A percentile compares a stretch with the other conserved stretches of the same genome.
These are phyloP conservation scores for Drosophila orena DNA, from an alignment of 1,140 invertebrate genomes.

Conservation along the genomic window DNA sequence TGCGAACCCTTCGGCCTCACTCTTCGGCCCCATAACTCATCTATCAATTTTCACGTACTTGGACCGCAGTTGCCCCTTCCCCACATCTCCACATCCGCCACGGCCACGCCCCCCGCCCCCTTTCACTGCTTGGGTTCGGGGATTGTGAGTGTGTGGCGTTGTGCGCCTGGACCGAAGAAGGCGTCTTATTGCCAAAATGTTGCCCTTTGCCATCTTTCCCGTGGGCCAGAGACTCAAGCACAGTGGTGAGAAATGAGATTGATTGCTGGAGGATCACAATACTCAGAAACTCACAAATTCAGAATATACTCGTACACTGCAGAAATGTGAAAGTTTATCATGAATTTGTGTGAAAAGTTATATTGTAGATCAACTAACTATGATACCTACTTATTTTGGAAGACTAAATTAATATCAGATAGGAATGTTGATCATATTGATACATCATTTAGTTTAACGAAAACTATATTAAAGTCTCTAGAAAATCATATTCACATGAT, in stretches of 20 bases:
- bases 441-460: no score
- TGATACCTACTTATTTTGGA: no score
- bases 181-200: constrained; percentile 82
- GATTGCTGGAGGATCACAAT: not conserved
- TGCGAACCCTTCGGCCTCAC: constrained; percentile 59
- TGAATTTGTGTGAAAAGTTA: no score
- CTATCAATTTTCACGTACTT: constrained; percentile 85
- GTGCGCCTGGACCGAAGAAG: constrained; percentile 58
- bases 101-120: constrained; percentile 1
- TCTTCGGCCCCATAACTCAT: constrained; percentile 76
- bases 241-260: constrained; percentile 36
- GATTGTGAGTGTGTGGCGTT: constrained; percentile 36
- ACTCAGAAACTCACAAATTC: not conserved
- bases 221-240: constrained; percentile 22
- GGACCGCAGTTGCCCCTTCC: constrained; percentile 61
- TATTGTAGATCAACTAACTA: no score
- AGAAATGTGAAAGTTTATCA: no score
- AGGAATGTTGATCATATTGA: no score
- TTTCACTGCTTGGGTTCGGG: constrained; percentile 16
- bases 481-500: no score
- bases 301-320: no score
- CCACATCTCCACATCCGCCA: not conserved
- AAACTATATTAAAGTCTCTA: no score
- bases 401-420: no score
- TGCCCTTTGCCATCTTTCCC: constrained; percentile 60